Conservation (phyloP, 2,113 vertebrate genomes). For the Sitta europaea region DNA sequence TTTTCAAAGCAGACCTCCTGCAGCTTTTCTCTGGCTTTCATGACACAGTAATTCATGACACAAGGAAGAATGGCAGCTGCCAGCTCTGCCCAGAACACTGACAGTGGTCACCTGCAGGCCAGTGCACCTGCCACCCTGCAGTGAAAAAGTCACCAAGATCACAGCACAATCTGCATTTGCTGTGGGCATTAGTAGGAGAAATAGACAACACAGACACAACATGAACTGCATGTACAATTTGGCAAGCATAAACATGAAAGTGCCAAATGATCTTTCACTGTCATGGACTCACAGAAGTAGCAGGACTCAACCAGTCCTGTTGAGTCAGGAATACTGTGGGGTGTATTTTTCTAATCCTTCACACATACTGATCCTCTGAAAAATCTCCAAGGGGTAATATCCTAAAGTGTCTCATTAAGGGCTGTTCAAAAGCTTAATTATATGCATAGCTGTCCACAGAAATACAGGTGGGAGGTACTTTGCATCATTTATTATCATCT, state of each 20-base stretch:
- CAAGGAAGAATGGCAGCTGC: not conserved
- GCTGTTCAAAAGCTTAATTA: not conserved
- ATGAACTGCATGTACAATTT: not conserved
- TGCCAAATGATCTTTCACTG: not conserved
- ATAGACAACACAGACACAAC: not conserved
- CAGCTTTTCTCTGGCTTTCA: not conserved
- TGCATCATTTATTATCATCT: not conserved
- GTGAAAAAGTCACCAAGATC: not conserved
- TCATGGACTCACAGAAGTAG: not conserved
- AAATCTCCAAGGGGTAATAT: not conserved
- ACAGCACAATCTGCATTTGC: not conserved
- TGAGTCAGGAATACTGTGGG: not conserved
- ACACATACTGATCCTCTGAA: not conserved
- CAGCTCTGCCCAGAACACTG: not conserved
- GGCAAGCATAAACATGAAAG: not conserved
- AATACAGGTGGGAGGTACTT: not conserved
- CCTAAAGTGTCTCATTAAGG: not conserved
- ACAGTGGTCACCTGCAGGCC: not conserved
- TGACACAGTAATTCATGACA: not conserved
- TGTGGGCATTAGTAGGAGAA: not conserved
- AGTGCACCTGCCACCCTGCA: not conserved
- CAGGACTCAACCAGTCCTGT: not conserved
- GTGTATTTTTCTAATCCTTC: not conserved
- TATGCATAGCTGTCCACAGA: not conserved
- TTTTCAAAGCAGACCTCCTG: conserved; percentile 1